phyloP scores from a whole-genome alignment of 2,797 vertebrate genomes.

The Pteronotus mesoamericanus region DNA sequence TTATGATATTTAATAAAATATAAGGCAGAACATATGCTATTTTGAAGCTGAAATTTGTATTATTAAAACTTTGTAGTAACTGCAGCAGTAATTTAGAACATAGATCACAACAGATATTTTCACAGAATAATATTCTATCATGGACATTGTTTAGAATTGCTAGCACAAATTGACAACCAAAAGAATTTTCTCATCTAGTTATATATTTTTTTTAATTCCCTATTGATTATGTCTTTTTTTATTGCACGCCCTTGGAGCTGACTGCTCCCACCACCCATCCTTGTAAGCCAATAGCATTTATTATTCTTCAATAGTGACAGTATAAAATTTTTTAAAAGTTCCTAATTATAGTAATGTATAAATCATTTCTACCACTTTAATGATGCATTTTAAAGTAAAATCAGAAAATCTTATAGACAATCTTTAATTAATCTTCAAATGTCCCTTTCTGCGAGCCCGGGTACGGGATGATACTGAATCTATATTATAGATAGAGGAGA shows the following conservation, averaged over 20 bases:
- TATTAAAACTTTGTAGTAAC: not conserved
- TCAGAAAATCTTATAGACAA: not conserved
- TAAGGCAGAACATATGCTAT: not conserved
- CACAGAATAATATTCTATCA: not conserved
- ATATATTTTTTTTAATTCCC: not conserved
- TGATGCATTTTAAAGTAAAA: slow-evolving; percentile 39
- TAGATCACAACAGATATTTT: not conserved
- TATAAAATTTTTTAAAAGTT: not conserved
- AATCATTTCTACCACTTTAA: slow-evolving; percentile 9
- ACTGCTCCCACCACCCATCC: not conserved
- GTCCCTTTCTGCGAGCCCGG: not conserved
- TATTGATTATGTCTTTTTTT: not conserved
- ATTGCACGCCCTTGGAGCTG: not conserved
- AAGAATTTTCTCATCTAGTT: not conserved
- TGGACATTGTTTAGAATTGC: not conserved
- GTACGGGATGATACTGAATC: not conserved
- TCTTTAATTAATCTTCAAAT: slow-evolving; percentile 24
- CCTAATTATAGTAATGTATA: not conserved
- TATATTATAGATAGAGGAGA: slow-evolving; percentile 30
- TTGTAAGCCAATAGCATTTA: not conserved
- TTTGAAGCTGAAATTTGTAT: not conserved
- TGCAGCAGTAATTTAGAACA: not conserved
- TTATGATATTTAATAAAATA: not conserved
- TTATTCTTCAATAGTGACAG: not conserved
- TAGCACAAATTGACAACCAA: not conserved